Evolutionary conservation across 2,113 vertebrate genomes (phyloP), one percentile per base, ranked within the genome.

Genomic region (Notiomystis cincta): DNA sequence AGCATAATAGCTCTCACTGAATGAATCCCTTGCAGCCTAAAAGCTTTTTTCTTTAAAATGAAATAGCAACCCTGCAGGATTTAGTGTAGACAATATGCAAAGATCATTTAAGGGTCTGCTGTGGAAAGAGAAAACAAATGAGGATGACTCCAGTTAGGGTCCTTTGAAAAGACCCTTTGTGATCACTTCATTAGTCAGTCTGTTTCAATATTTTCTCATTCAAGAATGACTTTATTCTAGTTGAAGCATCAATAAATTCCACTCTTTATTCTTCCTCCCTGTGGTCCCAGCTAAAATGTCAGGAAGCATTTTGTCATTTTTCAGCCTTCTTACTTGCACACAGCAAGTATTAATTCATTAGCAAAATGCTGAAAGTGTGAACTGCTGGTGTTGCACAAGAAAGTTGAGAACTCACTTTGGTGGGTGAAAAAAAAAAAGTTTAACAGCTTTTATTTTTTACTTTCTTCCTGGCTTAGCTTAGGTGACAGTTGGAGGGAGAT

Each of bases 31-130:
- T 83, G 72, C 87, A 94, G 90, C 92, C 92, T 93, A 96, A 97
- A 96, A 96, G 95, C 94, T 92, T 97, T 97, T 89, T 97, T 89
- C 91, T 87, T 90, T 87, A 92, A 89, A 93, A 95, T 92, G 75
- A 88, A 94, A 67, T 66, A 92, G 75, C 93, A 96, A 61, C 76
- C 91, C 87, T 89, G 85, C 82, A 92, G 89, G 86, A 97, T 95
- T 97, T 94, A 93, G 66, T 86, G 72, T 93, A 95, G 92, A 93
- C 85, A 89, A 80, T 82, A 83, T 80, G 78, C 88, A 93, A 89
- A 93, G 94, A 95, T 90, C 81, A 79, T 87, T 94, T 94, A 93
- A 72, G 62, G 91, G 54, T 33, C 83, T 96, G 87, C 62, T 92
- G 54, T 35, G 47, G 89, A 90, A 95, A 81, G 38, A 79, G 72